Percentiles rank a stretch among this genome's conserved stretches.
phyloP scores from a whole-genome alignment of 2,888 invertebrate species.

The Entomobrya proxima region DNA sequence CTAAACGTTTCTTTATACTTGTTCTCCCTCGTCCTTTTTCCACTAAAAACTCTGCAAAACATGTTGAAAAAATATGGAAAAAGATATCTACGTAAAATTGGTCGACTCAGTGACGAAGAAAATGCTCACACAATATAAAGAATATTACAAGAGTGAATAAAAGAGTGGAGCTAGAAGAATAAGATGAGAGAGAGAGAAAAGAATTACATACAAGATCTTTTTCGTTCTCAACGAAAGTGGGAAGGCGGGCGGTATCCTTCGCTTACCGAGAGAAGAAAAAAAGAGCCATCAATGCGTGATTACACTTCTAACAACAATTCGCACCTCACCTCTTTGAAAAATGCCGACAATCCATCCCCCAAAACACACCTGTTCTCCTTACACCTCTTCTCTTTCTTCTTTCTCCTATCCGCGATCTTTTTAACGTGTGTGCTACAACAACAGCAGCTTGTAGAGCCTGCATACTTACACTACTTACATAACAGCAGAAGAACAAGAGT shows the following conservation, averaged over 20 bases:
- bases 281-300: constrained; percentile 76
- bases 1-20: constrained; percentile 41
- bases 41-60: constrained; percentile 54
- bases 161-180: constrained; percentile 14
- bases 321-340: constrained; percentile 76
- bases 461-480: background rate
- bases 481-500: constrained; percentile 28
- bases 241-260: constrained; percentile 73
- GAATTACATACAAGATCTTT: constrained; percentile 64
- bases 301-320: constrained; percentile 76
- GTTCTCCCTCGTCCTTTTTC: constrained; percentile 28
- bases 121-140: background rate
- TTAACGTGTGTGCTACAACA: constrained; percentile 52
- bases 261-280: constrained; percentile 74
- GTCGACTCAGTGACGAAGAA: constrained; percentile 32
- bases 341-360: constrained; percentile 75
- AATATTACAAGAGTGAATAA: background rate
- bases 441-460: background rate
- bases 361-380: constrained; percentile 74
- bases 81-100: constrained; percentile 35
- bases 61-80: constrained; percentile 33
- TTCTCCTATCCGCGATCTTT: constrained; percentile 56
- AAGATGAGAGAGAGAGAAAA: constrained; percentile 42
- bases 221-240: constrained; percentile 64
- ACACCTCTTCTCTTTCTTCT: constrained; percentile 41